Percentiles rank a stretch among this genome's conserved stretches.
Evolutionary conservation across 2,113 vertebrate species (phyloP).

Genomic region (Chaenocephalus aceratus): DNA sequence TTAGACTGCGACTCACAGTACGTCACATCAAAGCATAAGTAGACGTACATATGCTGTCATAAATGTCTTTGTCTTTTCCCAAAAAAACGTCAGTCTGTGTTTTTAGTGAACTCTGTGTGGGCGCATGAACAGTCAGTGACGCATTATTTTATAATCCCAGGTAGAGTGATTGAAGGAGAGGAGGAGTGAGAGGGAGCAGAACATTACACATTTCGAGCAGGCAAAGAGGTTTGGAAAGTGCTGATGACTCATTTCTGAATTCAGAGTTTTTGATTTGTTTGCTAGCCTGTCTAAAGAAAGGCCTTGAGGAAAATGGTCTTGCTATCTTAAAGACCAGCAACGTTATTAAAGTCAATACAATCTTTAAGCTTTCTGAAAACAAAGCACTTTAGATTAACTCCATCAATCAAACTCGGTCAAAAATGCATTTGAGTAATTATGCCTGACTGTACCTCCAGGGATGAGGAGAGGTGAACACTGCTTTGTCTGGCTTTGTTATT

Average conservation of each 20-base stretch:
- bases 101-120: slow-evolving; percentile 12
- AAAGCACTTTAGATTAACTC: background rate
- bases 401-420: background rate
- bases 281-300: background rate
- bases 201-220: slow-evolving; percentile 24
- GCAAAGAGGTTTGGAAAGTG: background rate
- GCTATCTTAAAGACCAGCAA: background rate
- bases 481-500: background rate
- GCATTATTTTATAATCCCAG: slow-evolving; percentile 39
- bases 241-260: slow-evolving; percentile 13
- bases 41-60: background rate
- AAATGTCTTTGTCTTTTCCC: background rate
- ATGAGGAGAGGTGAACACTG: background rate
- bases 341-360: background rate
- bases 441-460: background rate
- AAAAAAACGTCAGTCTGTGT: background rate
- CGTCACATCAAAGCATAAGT: slow-evolving; percentile 52
- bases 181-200: slow-evolving; percentile 1
- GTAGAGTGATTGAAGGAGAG: background rate
- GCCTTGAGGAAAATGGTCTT: background rate
- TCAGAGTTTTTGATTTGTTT: slow-evolving; percentile 11
- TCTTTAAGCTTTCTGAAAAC: background rate
- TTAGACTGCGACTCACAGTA: slow-evolving; percentile 54
- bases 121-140: background rate
- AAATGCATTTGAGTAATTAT: too few species aligned